Conservation (phyloP, 2,888 invertebrate species). For the Aleiodes alternator region DNA sequence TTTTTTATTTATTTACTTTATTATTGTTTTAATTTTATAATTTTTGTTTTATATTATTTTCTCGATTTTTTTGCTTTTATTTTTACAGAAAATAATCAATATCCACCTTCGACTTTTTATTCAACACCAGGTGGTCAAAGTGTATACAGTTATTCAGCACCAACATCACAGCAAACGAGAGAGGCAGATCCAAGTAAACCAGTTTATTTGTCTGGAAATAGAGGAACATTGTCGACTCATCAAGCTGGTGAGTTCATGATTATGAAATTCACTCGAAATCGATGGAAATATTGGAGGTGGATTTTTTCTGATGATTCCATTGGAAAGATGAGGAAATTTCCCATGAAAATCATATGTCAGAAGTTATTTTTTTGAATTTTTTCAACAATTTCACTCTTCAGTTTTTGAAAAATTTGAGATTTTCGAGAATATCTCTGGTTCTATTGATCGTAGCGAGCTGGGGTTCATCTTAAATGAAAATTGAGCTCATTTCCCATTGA, state of each 20-base stretch:
- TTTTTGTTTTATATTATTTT: slow-evolving; percentile 33
- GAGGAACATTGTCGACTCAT: slow-evolving; percentile 66
- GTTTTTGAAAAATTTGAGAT: no score
- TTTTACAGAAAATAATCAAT: slow-evolving; percentile 72
- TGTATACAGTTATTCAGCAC: slow-evolving; percentile 73
- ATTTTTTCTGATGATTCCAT: not conserved
- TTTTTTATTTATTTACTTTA: slow-evolving; percentile 17
- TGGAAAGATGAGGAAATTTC: no score
- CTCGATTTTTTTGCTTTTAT: slow-evolving; percentile 22
- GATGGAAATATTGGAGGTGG: slow-evolving; percentile 28
- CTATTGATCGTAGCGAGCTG: no score
- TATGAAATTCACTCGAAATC: no score
- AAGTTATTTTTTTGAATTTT: no score
- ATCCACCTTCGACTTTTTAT: slow-evolving; percentile 73
- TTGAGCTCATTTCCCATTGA: no score
- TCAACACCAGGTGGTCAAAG: slow-evolving; percentile 69
- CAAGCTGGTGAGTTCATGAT: slow-evolving; percentile 62
- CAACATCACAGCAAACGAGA: slow-evolving; percentile 67
- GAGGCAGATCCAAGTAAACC: slow-evolving; percentile 70
- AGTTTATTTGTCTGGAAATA: slow-evolving; percentile 68
- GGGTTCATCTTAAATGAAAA: no score
- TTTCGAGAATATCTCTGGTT: no score
- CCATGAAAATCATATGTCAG: no score
- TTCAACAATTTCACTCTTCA: no score
- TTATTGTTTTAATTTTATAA: slow-evolving; percentile 14